Conservation (phyloP, 2,888 invertebrate species). For the Coleophora deauratella region DNA sequence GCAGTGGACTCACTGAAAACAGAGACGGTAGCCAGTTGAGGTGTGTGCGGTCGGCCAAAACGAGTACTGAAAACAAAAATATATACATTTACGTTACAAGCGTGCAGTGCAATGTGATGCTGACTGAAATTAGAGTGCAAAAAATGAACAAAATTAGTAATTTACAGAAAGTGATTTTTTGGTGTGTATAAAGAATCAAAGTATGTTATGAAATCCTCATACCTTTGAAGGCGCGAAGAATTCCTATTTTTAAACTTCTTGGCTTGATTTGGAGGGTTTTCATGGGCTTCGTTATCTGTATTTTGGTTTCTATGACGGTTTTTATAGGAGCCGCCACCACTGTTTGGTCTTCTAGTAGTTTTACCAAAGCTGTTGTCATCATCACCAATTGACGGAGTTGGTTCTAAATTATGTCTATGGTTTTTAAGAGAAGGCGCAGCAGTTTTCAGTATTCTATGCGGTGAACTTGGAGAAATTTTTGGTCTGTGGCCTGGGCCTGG, state of each 20-base stretch:
- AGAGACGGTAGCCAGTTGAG: slow-evolving; percentile 78
- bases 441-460: slow-evolving; percentile 83
- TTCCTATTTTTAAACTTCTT: slow-evolving; percentile 66
- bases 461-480: slow-evolving; percentile 79
- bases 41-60: slow-evolving; percentile 61
- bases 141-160: neutral
- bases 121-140: neutral
- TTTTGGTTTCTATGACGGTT: slow-evolving; percentile 67
- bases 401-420: slow-evolving; percentile 76
- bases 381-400: slow-evolving; percentile 76
- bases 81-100: slow-evolving; percentile 19
- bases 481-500: slow-evolving; percentile 63
- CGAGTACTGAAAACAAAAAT: slow-evolving; percentile 62
- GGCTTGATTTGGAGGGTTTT: slow-evolving; percentile 38
- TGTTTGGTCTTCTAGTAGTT: slow-evolving; percentile 69
- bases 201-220: slow-evolving; percentile 15
- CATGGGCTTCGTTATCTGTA: slow-evolving; percentile 53
- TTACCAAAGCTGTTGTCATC: slow-evolving; percentile 76
- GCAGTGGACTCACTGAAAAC: slow-evolving; percentile 76
- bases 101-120: slow-evolving; percentile 2
- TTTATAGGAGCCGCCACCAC: slow-evolving; percentile 68
- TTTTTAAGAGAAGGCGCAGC: slow-evolving; percentile 78
- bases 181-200: neutral
- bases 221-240: slow-evolving; percentile 58
- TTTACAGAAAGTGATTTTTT: neutral